Base-by-base conservation (phyloP, 2,888 invertebrate genomes). In the Oxycera nigricornis region DNA sequence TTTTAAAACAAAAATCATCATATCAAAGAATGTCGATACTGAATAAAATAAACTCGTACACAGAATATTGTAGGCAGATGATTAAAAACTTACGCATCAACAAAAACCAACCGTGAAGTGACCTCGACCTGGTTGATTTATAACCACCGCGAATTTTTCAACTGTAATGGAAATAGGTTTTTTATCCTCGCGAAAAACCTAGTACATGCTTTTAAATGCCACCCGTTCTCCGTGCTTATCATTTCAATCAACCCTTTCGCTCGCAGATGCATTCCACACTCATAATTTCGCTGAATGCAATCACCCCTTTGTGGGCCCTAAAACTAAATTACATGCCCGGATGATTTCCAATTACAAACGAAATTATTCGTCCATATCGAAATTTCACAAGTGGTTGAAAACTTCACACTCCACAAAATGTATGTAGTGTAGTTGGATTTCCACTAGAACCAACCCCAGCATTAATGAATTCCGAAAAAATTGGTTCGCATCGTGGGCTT, bases 331-430 rank as follows among this genome's bases (percentile, higher is more conserved):
- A 70, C 55, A 52, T 17, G 35, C 20, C 55, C 31, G 52, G 35
- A 70, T 70, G 70, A 55, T 70, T 70, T 55, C 70, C 70, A 70
- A 70, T 70, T 70, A 70, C 31, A 52, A 52, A 35, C 70, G 22
- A 70, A 65, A 70, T 70, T 70, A 35, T 22, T 70, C 24, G 55
- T 52, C 55, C 70, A 70, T 70, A 55, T 52, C 30, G 70, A 70
- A 70, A 68, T 68, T 68, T 68, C 30, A 68, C 68, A 68, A 68
- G 70, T 70, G 52, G 70, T 52, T 70, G 70, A 31, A 70, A 35
- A n/a, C 31, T 70, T 70, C 55, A 52, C 70, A 70, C 70, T 22
- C 31, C 3, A n/a, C 50, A 50, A 50, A 55, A 61, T 20, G 22
- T 55, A 61, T 7, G 35, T 20, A 31, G 17, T 17, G 30, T n/a